phyloP scores from a whole-genome alignment of 2,888 invertebrate genomes.

The Bugula neritina region DNA sequence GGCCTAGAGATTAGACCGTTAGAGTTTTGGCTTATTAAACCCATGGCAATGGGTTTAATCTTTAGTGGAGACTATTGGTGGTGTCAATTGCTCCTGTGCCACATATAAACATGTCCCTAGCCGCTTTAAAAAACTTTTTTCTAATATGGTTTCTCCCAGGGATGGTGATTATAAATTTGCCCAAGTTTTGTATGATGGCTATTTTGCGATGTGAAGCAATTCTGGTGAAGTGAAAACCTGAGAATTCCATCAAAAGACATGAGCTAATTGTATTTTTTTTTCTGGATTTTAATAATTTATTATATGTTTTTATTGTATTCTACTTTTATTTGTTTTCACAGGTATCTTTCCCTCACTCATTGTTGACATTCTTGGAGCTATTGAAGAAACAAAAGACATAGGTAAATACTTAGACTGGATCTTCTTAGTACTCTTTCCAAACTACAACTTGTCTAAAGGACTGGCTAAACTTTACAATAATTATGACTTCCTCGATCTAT shows the following conservation, averaged over 20 bases:
- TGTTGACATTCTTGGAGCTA: conserved; percentile 64
- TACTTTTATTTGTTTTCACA: conserved; percentile 51
- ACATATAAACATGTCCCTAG: no score
- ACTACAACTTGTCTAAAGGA: conserved; percentile 60
- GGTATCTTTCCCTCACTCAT: conserved; percentile 68
- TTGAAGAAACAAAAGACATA: conserved; percentile 59
- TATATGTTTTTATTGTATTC: background rate
- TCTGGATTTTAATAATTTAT: background rate
- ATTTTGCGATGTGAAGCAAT: no score
- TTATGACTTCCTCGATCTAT: conserved; percentile 40
- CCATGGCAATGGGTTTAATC: no score
- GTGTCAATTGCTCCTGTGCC: no score
- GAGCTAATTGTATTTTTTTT: background rate
- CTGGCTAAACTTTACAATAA: conserved; percentile 54
- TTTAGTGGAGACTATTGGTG: no score
- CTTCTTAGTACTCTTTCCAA: conserved; percentile 65
- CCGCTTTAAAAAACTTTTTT: no score
- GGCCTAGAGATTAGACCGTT: background rate
- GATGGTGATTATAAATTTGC: no score
- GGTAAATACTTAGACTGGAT: conserved; percentile 62
- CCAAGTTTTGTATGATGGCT: no score
- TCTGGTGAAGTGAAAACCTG: no score
- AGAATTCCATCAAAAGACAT: background rate
- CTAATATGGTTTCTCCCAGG: no score
- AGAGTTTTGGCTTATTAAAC: no score